A percentile compares a stretch with the other conserved stretches of the same genome.
phyloP scores from a whole-genome alignment of 2,888 invertebrate genomes.

The Dasysyrphus albostriatus region DNA sequence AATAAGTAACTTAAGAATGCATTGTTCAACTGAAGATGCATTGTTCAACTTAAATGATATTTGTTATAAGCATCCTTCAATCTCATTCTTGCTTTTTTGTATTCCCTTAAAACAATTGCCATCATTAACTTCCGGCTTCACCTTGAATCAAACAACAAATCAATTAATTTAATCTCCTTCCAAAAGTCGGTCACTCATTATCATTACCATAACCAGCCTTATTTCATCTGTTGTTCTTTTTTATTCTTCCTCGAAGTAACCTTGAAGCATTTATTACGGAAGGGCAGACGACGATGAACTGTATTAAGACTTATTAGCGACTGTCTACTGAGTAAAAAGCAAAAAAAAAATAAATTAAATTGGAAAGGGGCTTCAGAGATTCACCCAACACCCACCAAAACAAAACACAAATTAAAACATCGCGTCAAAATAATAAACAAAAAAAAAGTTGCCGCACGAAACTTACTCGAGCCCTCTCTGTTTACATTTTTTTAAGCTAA shows the following conservation, averaged over 20 bases:
- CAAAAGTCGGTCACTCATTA: slow-evolving; percentile 69
- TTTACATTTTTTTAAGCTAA: slow-evolving; percentile 68
- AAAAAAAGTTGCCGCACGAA: slow-evolving; percentile 46
- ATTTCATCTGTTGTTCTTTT: slow-evolving; percentile 38
- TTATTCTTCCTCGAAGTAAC: slow-evolving; percentile 42
- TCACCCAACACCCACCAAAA: slow-evolving; percentile 70
- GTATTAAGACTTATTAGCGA: slow-evolving; percentile 73
- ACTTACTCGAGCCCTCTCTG: slow-evolving; percentile 64
- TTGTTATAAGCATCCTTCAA: too few relatives aligned
- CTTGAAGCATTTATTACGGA: slow-evolving; percentile 74
- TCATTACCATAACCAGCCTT: slow-evolving; percentile 48
- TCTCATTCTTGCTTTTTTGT: too few relatives aligned
- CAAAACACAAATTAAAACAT: slow-evolving; percentile 75
- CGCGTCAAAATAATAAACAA: slow-evolving; percentile 71
- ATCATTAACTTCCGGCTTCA: slow-evolving; percentile 24
- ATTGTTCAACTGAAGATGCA: too few relatives aligned
- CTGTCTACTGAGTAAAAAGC: slow-evolving; percentile 57
- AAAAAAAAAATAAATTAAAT: not conserved
- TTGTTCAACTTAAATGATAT: too few relatives aligned
- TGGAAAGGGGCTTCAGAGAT: slow-evolving; percentile 21
- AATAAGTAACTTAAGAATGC: too few relatives aligned
- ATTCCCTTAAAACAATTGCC: not conserved
- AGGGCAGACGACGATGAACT: slow-evolving; percentile 67
- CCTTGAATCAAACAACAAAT: slow-evolving; percentile 40
- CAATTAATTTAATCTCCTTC: slow-evolving; percentile 52